phyloP scores from a whole-genome alignment of 2,888 invertebrate species.

The Pterostichus niger region DNA sequence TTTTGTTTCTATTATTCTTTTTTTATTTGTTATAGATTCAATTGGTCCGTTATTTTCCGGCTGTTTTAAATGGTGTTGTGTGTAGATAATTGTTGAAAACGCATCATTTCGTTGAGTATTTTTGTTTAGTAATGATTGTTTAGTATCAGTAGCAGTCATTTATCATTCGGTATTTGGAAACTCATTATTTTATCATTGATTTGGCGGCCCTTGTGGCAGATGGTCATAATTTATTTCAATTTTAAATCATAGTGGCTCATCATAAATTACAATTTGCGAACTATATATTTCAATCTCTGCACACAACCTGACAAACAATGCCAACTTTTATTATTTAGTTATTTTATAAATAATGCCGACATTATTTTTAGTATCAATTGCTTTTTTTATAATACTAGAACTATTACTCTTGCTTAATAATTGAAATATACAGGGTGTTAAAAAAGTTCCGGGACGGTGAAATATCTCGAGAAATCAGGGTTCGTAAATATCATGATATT shows the following conservation, averaged over 20 bases:
- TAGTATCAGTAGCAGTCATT: constrained; percentile 24
- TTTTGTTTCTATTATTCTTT: constrained; percentile 21
- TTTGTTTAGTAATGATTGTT: constrained; percentile 24
- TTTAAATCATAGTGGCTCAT: constrained; percentile 13
- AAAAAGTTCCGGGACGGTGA: no score
- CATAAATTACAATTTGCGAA: constrained; percentile 34
- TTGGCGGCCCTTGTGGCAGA: constrained; percentile 5
- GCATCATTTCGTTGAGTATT: not conserved
- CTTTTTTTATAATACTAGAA: no score
- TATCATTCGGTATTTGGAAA: constrained; percentile 29
- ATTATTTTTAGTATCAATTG: no score
- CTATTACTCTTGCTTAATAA: no score
- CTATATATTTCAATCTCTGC: not conserved
- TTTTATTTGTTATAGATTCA: constrained; percentile 24
- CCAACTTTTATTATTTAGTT: not conserved
- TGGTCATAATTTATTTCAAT: constrained; percentile 26
- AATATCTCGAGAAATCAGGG: no score
- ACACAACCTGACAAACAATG: no score
- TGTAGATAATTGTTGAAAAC: constrained; percentile 9
- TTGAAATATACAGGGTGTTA: no score
- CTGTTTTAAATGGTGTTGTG: not conserved
- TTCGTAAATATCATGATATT: no score
- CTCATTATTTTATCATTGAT: constrained; percentile 30
- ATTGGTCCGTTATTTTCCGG: constrained; percentile 13
- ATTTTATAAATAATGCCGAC: not conserved